Conservation (phyloP, 2,888 invertebrate genomes). For the Hypena proboscidalis region DNA sequence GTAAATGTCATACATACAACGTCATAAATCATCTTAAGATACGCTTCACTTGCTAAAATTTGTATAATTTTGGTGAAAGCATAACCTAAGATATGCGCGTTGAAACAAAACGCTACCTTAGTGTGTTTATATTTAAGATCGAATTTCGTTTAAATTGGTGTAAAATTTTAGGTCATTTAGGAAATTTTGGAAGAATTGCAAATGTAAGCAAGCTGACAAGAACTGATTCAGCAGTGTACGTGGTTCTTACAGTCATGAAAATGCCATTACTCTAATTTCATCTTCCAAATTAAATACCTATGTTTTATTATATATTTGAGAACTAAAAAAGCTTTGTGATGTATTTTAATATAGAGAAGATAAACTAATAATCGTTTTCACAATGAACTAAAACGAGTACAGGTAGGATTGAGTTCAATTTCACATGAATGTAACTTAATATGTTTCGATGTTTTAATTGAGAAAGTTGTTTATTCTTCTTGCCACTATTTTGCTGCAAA, state of each 20-base stretch:
- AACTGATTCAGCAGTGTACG: constrained; percentile 78
- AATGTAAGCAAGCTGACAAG: constrained; percentile 71
- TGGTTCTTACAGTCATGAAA: constrained; percentile 68
- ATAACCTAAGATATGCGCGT: constrained; percentile 42
- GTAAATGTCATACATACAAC: constrained; percentile 81
- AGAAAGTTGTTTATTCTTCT: too few relatives aligned
- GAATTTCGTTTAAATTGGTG: constrained; percentile 30
- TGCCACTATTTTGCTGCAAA: too few relatives aligned
- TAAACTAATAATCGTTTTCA: too few relatives aligned
- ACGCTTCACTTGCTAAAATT: constrained; percentile 73
- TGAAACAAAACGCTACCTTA: constrained; percentile 42
- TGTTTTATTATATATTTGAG: too few relatives aligned
- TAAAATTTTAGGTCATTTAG: constrained; percentile 45
- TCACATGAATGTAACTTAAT: too few relatives aligned
- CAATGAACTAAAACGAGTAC: too few relatives aligned
- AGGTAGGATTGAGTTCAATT: too few relatives aligned
- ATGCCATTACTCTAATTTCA: constrained; percentile 75
- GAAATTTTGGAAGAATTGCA: constrained; percentile 55
- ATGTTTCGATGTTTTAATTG: too few relatives aligned
- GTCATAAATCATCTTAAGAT: constrained; percentile 84
- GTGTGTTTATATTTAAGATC: constrained; percentile 27
- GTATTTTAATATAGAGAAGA: too few relatives aligned
- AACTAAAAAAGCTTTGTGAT: too few relatives aligned
- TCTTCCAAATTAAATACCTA: constrained; percentile 81
- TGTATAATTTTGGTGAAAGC: constrained; percentile 55